Base-by-base conservation (phyloP, 2,888 invertebrate species). In the Plebejus anna region DNA sequence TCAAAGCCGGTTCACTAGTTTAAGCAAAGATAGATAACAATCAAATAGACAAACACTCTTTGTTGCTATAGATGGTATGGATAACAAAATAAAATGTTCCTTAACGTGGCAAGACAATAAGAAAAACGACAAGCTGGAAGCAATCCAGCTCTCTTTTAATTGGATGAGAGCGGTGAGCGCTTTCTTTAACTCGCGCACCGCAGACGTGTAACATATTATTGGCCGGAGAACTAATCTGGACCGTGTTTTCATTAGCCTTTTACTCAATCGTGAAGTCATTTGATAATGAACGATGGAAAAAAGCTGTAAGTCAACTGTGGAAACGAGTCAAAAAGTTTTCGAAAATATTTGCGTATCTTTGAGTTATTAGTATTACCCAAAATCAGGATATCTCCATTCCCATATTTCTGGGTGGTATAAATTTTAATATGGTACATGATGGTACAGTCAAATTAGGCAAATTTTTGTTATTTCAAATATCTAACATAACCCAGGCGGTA, bases 161-260 rank as follows among this genome's bases (percentile, higher is more conserved):
- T 93, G 92, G 91, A 93, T 91, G 91, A 90, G 90, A 90, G 90
- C 88, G 90, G 91, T 90, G 90, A 90, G 90, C 88, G 90, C 90
- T 92, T 91, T 89, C 85, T 90, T 88, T 90, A 90, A 91, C 28
- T 61, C 61, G 59, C 7, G 32, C 66, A 66, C 32, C 66, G 13
- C 66, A 66, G 66, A 32, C 66, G 22, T 66, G 66, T 66, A 66
- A 66, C 66, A 36, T 66, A 66, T 28, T 66, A 36, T 66, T 61
- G 61, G 61, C 32, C 32, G 66, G 32, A 36, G 22, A 66, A 66
- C 66, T 66, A 66, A 66, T 66, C 66, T 13, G 28, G 66, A 13
- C 13, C 28, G 9, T 66, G 66, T 61, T 28, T 66, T 66, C 32
- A 36, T 36, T 66, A 66, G 13, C 66, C 66, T 66, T 66, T 66